Evolutionary conservation across 2,113 vertebrate species (phyloP).

Genomic region (Entelurus aequoreus): DNA sequence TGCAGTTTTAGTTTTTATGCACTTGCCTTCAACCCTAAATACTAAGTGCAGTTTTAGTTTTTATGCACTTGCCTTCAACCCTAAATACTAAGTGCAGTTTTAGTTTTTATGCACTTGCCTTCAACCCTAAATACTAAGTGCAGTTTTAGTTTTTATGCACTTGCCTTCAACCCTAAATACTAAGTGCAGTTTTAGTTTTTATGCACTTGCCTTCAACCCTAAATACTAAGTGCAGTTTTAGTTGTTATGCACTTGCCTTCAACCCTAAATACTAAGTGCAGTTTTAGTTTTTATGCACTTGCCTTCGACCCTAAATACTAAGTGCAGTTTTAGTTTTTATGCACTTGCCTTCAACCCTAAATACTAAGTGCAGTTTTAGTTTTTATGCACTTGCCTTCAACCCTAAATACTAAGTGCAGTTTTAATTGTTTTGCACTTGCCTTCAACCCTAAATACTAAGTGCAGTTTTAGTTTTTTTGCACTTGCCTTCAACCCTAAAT

Average conservation of each 20-base stretch:
- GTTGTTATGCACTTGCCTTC: too few relatives aligned
- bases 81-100: background rate
- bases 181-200: background rate
- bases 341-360: too few relatives aligned
- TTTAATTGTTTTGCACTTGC: background rate
- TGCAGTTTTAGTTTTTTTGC: background rate
- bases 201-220: too few relatives aligned
- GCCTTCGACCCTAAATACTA: too few relatives aligned
- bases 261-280: background rate
- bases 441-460: background rate
- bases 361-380: background rate
- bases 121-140: background rate
- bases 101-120: background rate
- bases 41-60: background rate
- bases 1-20: background rate
- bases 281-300: background rate
- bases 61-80: background rate
- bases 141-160: background rate
- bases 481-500: too few relatives aligned
- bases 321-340: background rate
- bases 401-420: background rate
- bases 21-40: too few relatives aligned
- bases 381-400: background rate
- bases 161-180: too few relatives aligned
- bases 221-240: background rate